Conservation (phyloP, 2,888 invertebrate genomes). For the Odontothrips loti region DNA sequence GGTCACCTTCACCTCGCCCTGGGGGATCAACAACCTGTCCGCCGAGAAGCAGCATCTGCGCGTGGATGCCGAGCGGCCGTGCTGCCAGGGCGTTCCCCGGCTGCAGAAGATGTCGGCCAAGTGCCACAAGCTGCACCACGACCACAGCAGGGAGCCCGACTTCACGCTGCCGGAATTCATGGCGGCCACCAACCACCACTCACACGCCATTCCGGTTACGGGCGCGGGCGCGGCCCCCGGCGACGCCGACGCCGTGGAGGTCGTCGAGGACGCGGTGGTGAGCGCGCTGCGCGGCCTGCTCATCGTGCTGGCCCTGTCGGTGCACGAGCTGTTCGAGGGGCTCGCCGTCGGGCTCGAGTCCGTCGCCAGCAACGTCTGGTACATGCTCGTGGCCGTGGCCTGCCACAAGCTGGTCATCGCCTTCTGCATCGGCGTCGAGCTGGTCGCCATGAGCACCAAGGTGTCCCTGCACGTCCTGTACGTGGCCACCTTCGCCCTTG, state of each 20-base stretch:
- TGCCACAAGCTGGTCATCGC: constrained; percentile 63
- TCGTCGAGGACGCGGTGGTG: constrained; percentile 27
- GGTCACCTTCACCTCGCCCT: constrained; percentile 4
- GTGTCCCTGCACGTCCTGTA: constrained; percentile 51
- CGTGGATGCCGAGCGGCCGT: constrained; percentile 15
- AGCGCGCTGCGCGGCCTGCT: constrained; percentile 38
- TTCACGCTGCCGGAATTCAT: constrained; percentile 9
- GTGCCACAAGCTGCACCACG: constrained; percentile 30
- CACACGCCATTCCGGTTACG: background rate
- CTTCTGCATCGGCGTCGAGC: constrained; percentile 61
- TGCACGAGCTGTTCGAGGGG: constrained; percentile 67
- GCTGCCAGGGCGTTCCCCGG: constrained; percentile 8
- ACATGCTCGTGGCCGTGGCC: constrained; percentile 59
- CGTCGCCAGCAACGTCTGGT: constrained; percentile 54
- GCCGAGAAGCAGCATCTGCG: constrained; percentile 12
- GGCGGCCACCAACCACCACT: constrained; percentile 19
- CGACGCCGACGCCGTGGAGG: background rate
- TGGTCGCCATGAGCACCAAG: constrained; percentile 53
- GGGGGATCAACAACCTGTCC: background rate
- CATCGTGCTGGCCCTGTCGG: constrained; percentile 58
- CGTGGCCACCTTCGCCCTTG: constrained; percentile 58
- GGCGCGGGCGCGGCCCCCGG: background rate
- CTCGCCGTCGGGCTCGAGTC: constrained; percentile 75
- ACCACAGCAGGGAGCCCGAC: constrained; percentile 30
- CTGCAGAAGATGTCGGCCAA: background rate